Evolutionary conservation across 2,113 vertebrate species (phyloP).

Genomic region (Sitta europaea): DNA sequence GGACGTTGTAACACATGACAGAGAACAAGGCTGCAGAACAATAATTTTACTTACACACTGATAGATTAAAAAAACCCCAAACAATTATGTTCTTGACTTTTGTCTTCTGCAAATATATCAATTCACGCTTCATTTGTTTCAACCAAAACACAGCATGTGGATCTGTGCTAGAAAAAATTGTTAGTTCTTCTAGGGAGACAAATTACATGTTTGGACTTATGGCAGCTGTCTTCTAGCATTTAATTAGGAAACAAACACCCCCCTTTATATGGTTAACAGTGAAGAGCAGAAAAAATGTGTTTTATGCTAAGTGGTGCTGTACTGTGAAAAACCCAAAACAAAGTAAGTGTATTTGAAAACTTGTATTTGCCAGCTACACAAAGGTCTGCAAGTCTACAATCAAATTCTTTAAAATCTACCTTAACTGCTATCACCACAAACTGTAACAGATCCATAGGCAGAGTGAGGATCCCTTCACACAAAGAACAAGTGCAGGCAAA

Average conservation of each 20-base stretch:
- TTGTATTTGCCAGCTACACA: not conserved
- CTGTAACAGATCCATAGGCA: not conserved
- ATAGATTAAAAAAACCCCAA: no score
- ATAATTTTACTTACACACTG: constrained; percentile 46
- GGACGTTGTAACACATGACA: constrained; percentile 99
- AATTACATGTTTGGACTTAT: not conserved
- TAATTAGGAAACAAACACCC: not conserved
- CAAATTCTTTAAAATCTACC: not conserved
- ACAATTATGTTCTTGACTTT: not conserved
- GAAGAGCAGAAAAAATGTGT: not conserved
- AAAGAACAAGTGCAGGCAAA: not conserved
- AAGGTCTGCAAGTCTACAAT: not conserved
- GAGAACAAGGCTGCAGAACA: constrained; percentile 88
- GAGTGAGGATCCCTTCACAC: not conserved
- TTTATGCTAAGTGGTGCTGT: not conserved
- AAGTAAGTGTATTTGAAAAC: not conserved
- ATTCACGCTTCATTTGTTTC: not conserved
- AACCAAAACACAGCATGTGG: not conserved
- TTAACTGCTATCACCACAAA: not conserved
- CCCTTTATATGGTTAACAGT: not conserved
- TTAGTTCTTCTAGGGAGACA: not conserved
- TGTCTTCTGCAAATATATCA: not conserved
- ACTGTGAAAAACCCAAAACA: not conserved
- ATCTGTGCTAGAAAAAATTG: not conserved
- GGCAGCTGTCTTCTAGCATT: not conserved